A percentile compares a stretch with the other conserved stretches of the same genome.
Evolutionary conservation across 2,797 vertebrate genomes (phyloP).

Genomic region (Argya squamiceps): DNA sequence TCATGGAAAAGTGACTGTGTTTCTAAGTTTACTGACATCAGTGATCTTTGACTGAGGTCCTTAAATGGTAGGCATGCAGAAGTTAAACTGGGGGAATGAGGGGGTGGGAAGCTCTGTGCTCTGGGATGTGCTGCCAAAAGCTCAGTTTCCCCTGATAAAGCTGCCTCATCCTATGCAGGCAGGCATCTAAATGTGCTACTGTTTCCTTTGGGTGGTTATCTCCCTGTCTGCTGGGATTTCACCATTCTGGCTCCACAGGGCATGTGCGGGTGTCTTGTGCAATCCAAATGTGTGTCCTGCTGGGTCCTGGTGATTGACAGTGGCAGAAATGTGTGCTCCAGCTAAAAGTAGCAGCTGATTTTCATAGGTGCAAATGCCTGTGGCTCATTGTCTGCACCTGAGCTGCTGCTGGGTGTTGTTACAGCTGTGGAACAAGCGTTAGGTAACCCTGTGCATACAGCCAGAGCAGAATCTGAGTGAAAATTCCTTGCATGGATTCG

Average conservation of each 20-base stretch:
- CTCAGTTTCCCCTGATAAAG: not conserved
- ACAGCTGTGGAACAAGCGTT: not conserved
- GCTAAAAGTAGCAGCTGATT: not conserved
- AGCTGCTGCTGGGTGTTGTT: not conserved
- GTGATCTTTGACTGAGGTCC: not conserved
- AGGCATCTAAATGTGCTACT: not conserved
- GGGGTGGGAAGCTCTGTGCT: not conserved
- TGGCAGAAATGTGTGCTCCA: not conserved
- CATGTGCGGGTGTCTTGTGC: not conserved
- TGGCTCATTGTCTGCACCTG: not conserved
- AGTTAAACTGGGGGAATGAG: not conserved
- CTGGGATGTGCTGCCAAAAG: not conserved
- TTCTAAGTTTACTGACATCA: not conserved
- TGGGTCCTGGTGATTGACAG: not conserved
- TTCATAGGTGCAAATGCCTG: not conserved
- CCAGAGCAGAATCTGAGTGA: not conserved
- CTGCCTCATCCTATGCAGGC: not conserved
- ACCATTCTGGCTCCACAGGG: not conserved
- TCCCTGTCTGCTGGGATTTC: not conserved
- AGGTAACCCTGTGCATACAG: not conserved
- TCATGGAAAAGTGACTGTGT: not conserved
- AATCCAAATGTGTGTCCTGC: not conserved
- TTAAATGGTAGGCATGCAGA: not conserved
- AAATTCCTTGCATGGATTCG: not conserved
- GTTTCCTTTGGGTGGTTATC: not conserved